Conservation (phyloP, 1,140 invertebrate species). For the Rhagoletis zephyria region DNA sequence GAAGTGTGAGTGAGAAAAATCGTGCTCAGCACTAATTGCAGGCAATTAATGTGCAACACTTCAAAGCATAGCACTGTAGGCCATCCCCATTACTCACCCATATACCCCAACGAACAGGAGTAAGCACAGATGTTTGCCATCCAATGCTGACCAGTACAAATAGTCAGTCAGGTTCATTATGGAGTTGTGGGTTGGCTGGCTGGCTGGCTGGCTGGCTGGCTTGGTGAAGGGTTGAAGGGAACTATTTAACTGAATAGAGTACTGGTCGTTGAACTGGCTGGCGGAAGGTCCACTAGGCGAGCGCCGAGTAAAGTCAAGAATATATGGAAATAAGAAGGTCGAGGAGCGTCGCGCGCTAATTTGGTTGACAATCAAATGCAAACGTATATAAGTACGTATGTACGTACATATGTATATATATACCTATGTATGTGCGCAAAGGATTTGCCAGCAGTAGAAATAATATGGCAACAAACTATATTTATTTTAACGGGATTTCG, state of each 20-base stretch:
- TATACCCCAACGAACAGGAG: not conserved
- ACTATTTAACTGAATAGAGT: not conserved
- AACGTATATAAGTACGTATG: not conserved
- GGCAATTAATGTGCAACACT: slow-evolving; percentile 73
- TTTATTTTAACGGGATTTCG: slow-evolving; percentile 1
- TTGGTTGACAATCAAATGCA: not conserved
- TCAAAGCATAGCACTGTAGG: slow-evolving; percentile 64
- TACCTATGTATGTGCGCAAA: not conserved
- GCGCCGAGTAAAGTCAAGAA: too few relatives aligned
- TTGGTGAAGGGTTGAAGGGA: not conserved
- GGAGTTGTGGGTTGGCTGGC: not conserved
- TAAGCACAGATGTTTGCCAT: slow-evolving; percentile 18
- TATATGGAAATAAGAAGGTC: too few relatives aligned
- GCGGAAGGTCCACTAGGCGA: not conserved
- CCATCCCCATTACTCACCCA: not conserved
- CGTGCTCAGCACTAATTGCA: slow-evolving; percentile 69
- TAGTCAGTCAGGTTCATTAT: not conserved
- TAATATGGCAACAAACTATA: not conserved
- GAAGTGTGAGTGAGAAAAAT: slow-evolving; percentile 2
- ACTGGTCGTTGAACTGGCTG: slow-evolving; percentile 26
- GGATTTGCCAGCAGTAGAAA: not conserved
- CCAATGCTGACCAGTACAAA: slow-evolving; percentile 30
- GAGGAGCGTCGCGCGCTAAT: not conserved
- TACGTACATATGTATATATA: too few relatives aligned
- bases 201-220: not conserved